phyloP scores from a whole-genome alignment of 1,140 invertebrate species.

The Meloidogyne floridensis region DNA sequence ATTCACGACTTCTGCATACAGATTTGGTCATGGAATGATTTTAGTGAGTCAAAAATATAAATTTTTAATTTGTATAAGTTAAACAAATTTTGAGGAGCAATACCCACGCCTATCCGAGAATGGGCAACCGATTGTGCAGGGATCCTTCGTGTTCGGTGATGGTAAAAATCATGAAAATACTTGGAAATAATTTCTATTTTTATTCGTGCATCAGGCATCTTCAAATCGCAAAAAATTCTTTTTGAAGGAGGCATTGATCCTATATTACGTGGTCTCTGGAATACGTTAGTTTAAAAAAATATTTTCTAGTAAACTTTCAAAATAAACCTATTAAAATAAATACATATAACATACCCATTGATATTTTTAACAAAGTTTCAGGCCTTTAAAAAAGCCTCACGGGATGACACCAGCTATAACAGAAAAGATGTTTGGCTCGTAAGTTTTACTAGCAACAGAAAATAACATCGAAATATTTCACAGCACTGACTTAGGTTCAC shows the following conservation, averaged over 20 bases:
- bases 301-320: no score
- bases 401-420: slow-evolving; percentile 65
- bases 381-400: slow-evolving; percentile 70
- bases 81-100: slow-evolving; percentile 37
- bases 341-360: no score
- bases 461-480: slow-evolving; percentile 77
- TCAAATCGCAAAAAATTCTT: slow-evolving; percentile 64
- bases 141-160: slow-evolving; percentile 63
- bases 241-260: slow-evolving; percentile 66
- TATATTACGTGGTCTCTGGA: slow-evolving; percentile 81
- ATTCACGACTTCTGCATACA: slow-evolving; percentile 73
- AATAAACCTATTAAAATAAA: no score
- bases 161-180: not conserved
- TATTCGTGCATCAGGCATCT: slow-evolving; percentile 41
- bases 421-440: slow-evolving; percentile 65
- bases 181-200: not conserved
- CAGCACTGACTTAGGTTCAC: slow-evolving; percentile 60
- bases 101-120: slow-evolving; percentile 50
- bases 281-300: slow-evolving; percentile 76
- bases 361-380: not conserved
- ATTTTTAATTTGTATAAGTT: not conserved
- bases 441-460: slow-evolving; percentile 75
- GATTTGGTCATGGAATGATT: slow-evolving; percentile 73
- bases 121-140: slow-evolving; percentile 48
- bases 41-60: slow-evolving; percentile 31